Base-by-base conservation (phyloP, 2,797 vertebrate species). In the Ctenopoma kingsleyae region DNA sequence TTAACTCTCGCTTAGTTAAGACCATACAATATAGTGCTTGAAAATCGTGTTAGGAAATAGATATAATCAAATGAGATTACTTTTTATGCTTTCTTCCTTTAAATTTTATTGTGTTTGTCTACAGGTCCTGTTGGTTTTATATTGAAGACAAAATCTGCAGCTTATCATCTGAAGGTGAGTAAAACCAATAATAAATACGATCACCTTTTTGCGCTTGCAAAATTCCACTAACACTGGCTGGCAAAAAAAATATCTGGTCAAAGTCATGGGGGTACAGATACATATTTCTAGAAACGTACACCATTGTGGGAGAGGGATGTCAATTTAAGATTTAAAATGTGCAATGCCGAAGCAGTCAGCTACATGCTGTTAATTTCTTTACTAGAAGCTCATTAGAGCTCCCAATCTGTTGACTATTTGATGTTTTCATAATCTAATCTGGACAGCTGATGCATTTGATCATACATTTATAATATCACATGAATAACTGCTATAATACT, bases 391-490 rank as follows among this genome's bases (percentile, higher is more conserved):
- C 58, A 74, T 81, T 73, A 71, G 67, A 62, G 47, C 44, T 32
- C 65, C 75, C 57, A 23, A 40, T 67, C 71, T 83, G 46, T 60
- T 68, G 67, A 56, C 52, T 79, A 43, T 74, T 72, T 62, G 27
- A 66, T 65, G 19, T 49, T 51, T 73, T 78, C 63, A 81, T 72
- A 71, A 84, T 74, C 54, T 65, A 53, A 78, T 76, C 56, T 76
- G 70, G 65, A 40, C 0, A 13, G 44, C 22, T 61, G 62, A 78
- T 74, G 8, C 0, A 11, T 35, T 30, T 64, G 62, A 78, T 74
- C 10, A 16, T 55, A 62, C 71, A 59, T 71, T 71, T 76, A 51
- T 62, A 67, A 71, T 51, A 36, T 60, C 17, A 17, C 51, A 51
- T 69, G 5, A 32, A 48, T 64, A 40, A 53, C 44, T 38, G 12